Percentiles rank a stretch among this genome's conserved stretches.
Evolutionary conservation across 30 jellyfish, hydroid and myxozoan genomes (phyloP).

Genomic region (Chrysaora quinquecirrha): DNA sequence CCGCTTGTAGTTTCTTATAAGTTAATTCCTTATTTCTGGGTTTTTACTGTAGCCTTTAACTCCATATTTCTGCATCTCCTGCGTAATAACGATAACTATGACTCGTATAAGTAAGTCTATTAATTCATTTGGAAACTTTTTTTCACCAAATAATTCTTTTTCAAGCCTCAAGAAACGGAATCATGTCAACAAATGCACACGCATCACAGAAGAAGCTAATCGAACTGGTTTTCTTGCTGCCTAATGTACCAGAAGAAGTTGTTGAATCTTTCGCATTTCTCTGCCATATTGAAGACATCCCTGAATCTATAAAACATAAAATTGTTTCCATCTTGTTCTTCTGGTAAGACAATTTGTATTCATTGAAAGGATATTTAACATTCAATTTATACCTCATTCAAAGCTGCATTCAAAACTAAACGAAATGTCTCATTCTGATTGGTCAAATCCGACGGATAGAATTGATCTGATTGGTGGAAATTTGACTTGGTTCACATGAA

Average conservation of each 20-base stretch:
- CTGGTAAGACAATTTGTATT: slow-evolving; percentile 29
- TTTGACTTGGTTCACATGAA: too few relatives aligned
- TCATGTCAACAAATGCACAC: background rate
- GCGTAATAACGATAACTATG: too few relatives aligned
- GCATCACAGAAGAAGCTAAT: slow-evolving; percentile 24
- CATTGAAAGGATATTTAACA: background rate
- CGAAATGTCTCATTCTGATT: too few relatives aligned
- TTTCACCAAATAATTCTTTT: background rate
- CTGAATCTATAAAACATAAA: background rate
- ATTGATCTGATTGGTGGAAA: too few relatives aligned
- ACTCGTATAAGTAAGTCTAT: too few relatives aligned
- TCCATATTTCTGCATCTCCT: too few relatives aligned
- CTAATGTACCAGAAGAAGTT: slow-evolving; percentile 18
- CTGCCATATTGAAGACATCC: slow-evolving; percentile 25
- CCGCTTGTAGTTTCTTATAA: too few relatives aligned
- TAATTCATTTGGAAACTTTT: too few relatives aligned
- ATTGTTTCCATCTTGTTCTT: slow-evolving; percentile 19
- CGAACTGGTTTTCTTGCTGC: slow-evolving; percentile 39
- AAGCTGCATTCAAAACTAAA: too few relatives aligned
- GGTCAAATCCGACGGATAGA: too few relatives aligned
- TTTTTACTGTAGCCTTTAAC: too few relatives aligned
- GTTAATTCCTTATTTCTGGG: too few relatives aligned
- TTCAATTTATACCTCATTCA: background rate
- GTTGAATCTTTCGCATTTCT: slow-evolving; percentile 15
- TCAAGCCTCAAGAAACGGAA: background rate